Evolutionary conservation across 2,113 vertebrate species (phyloP).

Genomic region (Casuarius casuarius): DNA sequence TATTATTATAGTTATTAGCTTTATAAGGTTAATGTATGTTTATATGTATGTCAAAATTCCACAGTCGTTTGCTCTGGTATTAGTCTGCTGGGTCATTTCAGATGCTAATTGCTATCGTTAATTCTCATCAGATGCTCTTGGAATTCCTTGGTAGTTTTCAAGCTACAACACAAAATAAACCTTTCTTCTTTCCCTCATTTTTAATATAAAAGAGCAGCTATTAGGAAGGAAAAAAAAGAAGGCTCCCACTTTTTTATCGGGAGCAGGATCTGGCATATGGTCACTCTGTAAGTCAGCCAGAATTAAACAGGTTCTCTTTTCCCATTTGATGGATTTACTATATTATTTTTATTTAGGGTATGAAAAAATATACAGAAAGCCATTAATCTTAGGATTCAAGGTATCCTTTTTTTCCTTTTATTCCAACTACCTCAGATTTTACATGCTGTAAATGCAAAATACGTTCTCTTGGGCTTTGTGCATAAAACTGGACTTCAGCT

Average conservation of each 20-base stretch:
- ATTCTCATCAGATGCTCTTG: background rate
- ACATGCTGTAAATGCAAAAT: background rate
- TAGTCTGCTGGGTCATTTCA: background rate
- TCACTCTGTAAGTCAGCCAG: rapidly evolving
- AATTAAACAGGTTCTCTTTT: background rate
- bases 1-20: background rate
- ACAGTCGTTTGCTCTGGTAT: background rate
- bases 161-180: background rate
- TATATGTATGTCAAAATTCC: background rate
- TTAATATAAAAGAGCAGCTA: background rate
- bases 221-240: background rate
- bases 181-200: background rate
- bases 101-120: background rate
- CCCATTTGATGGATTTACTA: background rate
- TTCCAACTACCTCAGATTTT: background rate
- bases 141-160: background rate
- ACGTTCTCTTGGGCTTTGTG: background rate
- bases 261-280: background rate
- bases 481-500: background rate
- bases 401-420: background rate
- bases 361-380: background rate
- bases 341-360: background rate
- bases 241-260: background rate
- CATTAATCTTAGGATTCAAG: background rate
- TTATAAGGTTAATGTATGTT: background rate